Conservation (phyloP, 2,888 invertebrate species). For the Cerastis rubricosa region DNA sequence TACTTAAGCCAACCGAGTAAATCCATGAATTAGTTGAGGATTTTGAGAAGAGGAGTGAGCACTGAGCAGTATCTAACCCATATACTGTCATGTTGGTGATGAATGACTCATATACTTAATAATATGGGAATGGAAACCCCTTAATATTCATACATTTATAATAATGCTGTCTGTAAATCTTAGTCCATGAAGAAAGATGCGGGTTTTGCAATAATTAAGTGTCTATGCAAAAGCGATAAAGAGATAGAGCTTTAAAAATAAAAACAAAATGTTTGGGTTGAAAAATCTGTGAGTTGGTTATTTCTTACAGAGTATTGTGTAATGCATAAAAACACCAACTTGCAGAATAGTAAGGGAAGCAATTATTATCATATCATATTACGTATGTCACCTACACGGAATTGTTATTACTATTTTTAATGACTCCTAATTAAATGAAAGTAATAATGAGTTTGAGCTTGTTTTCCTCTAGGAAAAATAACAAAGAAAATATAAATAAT, state of each 20-base stretch:
- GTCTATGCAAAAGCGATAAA: neutral
- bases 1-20: neutral
- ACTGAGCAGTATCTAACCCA: neutral
- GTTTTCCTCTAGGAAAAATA: neutral
- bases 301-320: constrained; percentile 3
- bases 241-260: neutral
- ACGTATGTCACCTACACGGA: neutral
- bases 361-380: neutral
- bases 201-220: neutral
- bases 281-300: neutral
- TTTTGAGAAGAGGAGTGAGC: too few relatives aligned
- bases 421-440: neutral
- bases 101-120: neutral
- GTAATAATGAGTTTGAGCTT: neutral
- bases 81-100: neutral
- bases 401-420: neutral
- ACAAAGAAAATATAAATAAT: constrained; percentile 16
- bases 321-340: neutral
- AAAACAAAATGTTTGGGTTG: neutral
- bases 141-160: neutral
- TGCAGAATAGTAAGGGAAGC: neutral
- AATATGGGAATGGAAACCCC: neutral
- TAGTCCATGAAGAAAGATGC: neutral
- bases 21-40: neutral
- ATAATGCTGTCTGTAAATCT: too few relatives aligned